Conservation (phyloP, 1,140 invertebrate genomes). For the Ceratitis capitata region DNA sequence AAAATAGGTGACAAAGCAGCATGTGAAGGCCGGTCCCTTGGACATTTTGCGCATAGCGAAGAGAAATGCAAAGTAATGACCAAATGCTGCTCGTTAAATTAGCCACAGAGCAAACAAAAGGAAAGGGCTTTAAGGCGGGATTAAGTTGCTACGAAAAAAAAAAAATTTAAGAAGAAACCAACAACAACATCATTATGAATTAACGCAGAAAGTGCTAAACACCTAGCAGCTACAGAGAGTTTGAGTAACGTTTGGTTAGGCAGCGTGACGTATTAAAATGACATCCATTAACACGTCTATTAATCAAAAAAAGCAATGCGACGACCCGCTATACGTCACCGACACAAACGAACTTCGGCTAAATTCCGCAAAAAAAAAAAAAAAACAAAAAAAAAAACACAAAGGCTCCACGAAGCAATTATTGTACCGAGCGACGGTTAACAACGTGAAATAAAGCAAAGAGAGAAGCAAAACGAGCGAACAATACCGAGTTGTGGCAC, state of each 20-base stretch:
- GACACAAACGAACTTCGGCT: background rate
- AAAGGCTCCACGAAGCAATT: background rate
- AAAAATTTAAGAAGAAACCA: background rate
- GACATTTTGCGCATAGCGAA: background rate
- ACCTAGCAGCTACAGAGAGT: background rate
- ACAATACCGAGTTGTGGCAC: background rate
- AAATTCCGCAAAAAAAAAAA: background rate
- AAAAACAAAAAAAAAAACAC: background rate
- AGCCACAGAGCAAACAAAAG: background rate
- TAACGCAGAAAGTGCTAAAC: background rate
- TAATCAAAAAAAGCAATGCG: constrained; percentile 55
- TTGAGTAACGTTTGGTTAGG: background rate
- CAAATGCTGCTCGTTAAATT: background rate
- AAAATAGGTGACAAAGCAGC: background rate
- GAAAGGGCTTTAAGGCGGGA: background rate
- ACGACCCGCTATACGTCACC: constrained; percentile 46
- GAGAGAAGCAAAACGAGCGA: background rate
- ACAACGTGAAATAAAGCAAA: background rate
- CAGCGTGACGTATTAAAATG: constrained; percentile 52
- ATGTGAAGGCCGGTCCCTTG: background rate
- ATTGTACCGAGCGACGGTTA: background rate
- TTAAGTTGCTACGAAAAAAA: background rate
- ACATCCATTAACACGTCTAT: constrained; percentile 66
- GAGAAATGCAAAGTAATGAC: background rate
- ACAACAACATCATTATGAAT: background rate